Evolutionary conservation across 2,888 invertebrate species (phyloP).

Genomic region (Trachelus stipa): DNA sequence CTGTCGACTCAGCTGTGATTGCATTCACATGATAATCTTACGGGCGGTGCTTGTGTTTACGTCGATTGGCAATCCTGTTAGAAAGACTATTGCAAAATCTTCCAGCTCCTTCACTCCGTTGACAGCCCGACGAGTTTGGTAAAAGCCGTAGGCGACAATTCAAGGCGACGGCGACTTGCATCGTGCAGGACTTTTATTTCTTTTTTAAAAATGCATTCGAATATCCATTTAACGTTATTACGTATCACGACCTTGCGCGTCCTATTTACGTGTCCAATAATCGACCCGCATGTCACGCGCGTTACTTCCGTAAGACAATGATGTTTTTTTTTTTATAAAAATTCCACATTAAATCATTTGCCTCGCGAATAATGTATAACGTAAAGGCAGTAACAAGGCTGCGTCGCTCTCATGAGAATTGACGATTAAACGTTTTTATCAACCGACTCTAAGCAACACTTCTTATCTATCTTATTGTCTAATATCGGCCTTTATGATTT

Average conservation of each 20-base stretch:
- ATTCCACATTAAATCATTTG: neutral
- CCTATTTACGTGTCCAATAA: conserved; percentile 37
- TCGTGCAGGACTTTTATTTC: neutral
- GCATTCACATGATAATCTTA: neutral
- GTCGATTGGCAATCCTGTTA: neutral
- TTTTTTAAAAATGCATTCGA: conserved; percentile 18
- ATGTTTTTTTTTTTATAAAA: neutral
- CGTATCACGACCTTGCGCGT: conserved; percentile 27
- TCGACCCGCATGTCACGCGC: neutral
- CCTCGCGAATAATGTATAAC: neutral
- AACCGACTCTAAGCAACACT: neutral
- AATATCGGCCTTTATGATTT: neutral
- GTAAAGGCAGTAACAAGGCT: neutral
- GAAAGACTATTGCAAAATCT: neutral
- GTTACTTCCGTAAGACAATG: neutral
- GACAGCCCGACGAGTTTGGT: neutral
- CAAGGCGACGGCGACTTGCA: conserved; percentile 27
- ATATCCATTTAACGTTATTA: conserved; percentile 27
- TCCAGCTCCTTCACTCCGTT: neutral
- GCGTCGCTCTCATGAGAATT: neutral
- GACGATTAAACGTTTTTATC: neutral
- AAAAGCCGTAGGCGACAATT: conserved; percentile 29
- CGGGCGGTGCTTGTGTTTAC: neutral
- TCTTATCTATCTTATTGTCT: neutral
- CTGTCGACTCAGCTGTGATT: neutral